Percentiles rank a stretch among this genome's conserved stretches.
Evolutionary conservation across 1,140 invertebrate species (phyloP).

Genomic region (Campoletis sonorensis): DNA sequence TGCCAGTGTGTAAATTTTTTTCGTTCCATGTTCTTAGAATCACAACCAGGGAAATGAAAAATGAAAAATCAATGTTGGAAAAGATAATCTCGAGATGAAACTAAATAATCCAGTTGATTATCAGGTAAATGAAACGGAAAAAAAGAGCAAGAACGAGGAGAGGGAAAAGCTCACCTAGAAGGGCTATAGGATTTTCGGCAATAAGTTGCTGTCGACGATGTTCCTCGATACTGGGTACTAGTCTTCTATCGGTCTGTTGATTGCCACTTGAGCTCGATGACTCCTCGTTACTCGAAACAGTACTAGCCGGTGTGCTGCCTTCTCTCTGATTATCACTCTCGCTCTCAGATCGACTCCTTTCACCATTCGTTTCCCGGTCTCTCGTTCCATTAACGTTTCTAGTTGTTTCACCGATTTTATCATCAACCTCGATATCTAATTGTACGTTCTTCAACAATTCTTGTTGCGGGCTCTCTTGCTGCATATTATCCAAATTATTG

Average conservation of each 20-base stretch:
- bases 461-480: slow-evolving; percentile 41
- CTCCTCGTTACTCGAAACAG: slow-evolving; percentile 70
- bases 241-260: slow-evolving; percentile 62
- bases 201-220: slow-evolving; percentile 49
- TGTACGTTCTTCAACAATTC: slow-evolving; percentile 66
- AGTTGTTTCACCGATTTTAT: slow-evolving; percentile 65
- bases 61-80: neutral
- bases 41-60: neutral
- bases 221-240: slow-evolving; percentile 67
- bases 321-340: slow-evolving; percentile 70
- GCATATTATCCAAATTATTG: neutral
- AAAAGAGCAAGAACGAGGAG: slow-evolving; percentile 41
- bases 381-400: slow-evolving; percentile 47
- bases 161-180: slow-evolving; percentile 66
- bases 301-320: slow-evolving; percentile 72
- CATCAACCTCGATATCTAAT: slow-evolving; percentile 69
- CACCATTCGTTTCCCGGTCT: slow-evolving; percentile 55
- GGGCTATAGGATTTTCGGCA: slow-evolving; percentile 49
- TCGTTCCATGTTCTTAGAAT: too few relatives aligned
- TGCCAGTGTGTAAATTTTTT: too few relatives aligned
- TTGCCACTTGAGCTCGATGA: slow-evolving; percentile 62
- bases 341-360: slow-evolving; percentile 66
- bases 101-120: neutral
- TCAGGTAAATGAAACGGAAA: neutral
- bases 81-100: neutral